Base-by-base conservation (phyloP, 2,113 vertebrate species). In the Nothobranchius kuhntae region DNA sequence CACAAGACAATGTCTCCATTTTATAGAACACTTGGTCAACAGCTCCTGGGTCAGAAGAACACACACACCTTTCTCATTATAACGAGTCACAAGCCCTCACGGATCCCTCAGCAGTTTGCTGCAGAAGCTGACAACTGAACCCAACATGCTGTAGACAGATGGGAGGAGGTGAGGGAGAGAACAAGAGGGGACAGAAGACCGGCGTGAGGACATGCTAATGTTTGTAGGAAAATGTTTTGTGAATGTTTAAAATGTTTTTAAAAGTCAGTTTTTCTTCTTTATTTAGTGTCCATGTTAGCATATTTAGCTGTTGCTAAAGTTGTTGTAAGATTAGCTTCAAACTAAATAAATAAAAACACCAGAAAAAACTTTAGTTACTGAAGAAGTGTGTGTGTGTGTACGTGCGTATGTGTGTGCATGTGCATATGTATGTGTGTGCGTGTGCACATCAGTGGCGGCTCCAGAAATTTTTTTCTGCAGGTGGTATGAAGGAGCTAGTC, bases 51-150 rank as follows among this genome's bases (percentile, higher is more conserved):
- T 30, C 30, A 30, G 30, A 30, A 30, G 30, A 3, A 30, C 30
- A 30, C 30, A 30, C 30, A 30, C 30, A 30, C 30, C 30, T 30
- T 30, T 30, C 30, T 4, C 30, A 30, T 4, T 4, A 4, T 30
- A 30, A 4, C 7, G 42, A 26, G 1, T 67, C 9, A 12, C 17
- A 36, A 1, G 13, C 21, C 45, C 10, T 44, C 40, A 14, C 71
- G 0, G 42, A 14, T 82, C 73, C 81, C 73, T 9, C 75, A 59
- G 64, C 69, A 67, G 61, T 71, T 71, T 52, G 50, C 57, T 56
- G 35, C 13, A 2, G 76, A 60, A 11, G 59, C 67, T 48, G 61
- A 59, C 13, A 81, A 68, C 52, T 48, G 76, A 13, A 40, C 26
- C 12, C 75, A 58, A 44, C 51, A 15, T 65, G 77, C 59, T 13